These are phyloP conservation scores for Luffia ferchaultella DNA, from an alignment of 2,888 invertebrate species.

Conservation along the genomic window DNA sequence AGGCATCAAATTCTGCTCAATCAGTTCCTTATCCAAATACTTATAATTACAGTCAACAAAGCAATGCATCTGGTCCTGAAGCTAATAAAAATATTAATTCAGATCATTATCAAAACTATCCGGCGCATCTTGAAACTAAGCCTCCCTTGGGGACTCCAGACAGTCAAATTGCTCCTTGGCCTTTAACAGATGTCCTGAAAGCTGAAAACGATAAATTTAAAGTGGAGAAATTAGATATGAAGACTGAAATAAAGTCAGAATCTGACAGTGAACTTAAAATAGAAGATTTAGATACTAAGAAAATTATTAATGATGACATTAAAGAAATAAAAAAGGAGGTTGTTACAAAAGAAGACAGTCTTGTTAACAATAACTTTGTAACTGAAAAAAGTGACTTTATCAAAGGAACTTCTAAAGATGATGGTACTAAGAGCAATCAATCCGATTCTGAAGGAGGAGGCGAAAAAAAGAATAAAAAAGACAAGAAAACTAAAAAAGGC, in stretches of 20 bases:
- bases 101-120: constrained; percentile 29
- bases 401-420: constrained; percentile 2
- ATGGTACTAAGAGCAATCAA: constrained; percentile 25
- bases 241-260: constrained; percentile 56
- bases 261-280: constrained; percentile 61
- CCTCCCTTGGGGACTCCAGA: constrained; percentile 43
- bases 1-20: constrained; percentile 11
- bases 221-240: constrained; percentile 36
- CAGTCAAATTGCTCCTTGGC: constrained; percentile 50
- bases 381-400: constrained; percentile 25
- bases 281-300: constrained; percentile 57
- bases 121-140: constrained; percentile 43
- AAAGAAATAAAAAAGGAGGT: constrained; percentile 25
- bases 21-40: background rate
- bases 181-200: constrained; percentile 43
- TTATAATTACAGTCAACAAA: background rate
- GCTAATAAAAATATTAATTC: constrained; percentile 27
- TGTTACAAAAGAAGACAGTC: constrained; percentile 19
- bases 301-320: constrained; percentile 47
- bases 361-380: constrained; percentile 13
- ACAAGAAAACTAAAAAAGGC: constrained; percentile 32
- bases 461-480: constrained; percentile 36
- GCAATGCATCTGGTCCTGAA: constrained; percentile 21
- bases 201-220: constrained; percentile 51
- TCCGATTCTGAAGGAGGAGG: constrained; percentile 41